These are phyloP conservation scores for Promerops cafer DNA, from an alignment of 2,113 vertebrate species.

Conservation along the genomic window DNA sequence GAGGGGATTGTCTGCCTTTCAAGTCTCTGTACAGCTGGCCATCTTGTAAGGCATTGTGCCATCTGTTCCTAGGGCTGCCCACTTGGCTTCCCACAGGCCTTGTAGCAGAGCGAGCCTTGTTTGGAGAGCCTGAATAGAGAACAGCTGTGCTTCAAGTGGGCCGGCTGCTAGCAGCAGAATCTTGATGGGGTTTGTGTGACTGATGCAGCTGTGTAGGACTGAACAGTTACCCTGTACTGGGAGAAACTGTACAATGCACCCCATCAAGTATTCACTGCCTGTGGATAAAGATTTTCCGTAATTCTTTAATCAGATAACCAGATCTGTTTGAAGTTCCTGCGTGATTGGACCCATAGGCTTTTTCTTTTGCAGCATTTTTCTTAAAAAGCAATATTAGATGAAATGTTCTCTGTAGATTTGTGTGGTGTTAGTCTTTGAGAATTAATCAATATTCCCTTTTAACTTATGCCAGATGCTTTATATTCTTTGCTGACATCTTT, in stretches of 20 bases:
- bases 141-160: slow-evolving; percentile 22
- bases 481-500: background rate
- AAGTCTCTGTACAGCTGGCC: background rate
- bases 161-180: background rate
- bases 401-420: background rate
- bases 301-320: background rate
- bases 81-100: background rate
- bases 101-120: background rate
- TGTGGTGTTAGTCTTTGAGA: background rate
- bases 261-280: background rate
- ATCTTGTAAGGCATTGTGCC: background rate
- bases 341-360: background rate
- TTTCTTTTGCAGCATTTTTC: background rate
- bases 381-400: background rate
- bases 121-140: background rate
- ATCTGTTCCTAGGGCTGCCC: background rate
- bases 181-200: background rate
- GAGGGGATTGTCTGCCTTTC: background rate
- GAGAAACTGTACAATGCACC: background rate
- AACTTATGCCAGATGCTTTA: background rate
- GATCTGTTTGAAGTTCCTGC: background rate
- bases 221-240: background rate
- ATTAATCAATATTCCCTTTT: background rate
- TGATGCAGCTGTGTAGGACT: background rate
- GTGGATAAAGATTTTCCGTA: background rate